A percentile compares a stretch with the other conserved stretches of the same genome.
Conservation (phyloP, 2,113 vertebrate genomes). For the Cyprinus carpio region DNA sequence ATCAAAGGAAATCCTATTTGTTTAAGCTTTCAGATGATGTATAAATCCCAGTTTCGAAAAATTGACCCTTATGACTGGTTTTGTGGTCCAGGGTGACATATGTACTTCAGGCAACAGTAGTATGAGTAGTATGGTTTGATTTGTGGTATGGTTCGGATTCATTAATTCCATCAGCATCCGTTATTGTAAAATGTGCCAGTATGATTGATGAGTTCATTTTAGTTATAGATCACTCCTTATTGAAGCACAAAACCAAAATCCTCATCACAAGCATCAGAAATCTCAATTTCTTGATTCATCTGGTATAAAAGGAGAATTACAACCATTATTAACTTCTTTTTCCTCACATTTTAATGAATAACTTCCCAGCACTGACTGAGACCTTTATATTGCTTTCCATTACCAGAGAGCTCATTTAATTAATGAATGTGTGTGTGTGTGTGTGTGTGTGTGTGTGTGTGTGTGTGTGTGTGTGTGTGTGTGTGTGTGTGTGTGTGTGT, state of each 20-base stretch:
- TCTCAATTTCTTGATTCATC: neutral
- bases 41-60: no score
- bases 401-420: neutral
- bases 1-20: no score
- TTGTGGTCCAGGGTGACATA: no score
- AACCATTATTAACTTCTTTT: neutral
- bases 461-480: neutral
- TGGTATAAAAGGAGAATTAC: neutral
- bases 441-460: neutral
- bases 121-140: no score
- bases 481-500: neutral
- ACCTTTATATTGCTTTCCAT: neutral
- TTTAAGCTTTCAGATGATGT: no score
- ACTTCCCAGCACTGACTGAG: neutral
- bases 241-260: neutral
- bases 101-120: neutral
- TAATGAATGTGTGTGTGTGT: neutral
- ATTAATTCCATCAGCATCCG: neutral
- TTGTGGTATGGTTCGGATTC: neutral
- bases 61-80: no score
- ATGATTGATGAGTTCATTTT: neutral
- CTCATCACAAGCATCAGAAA: neutral
- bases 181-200: neutral
- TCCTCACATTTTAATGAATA: constrained; percentile 2
- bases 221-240: neutral